Evolutionary conservation across 2,113 vertebrate genomes (phyloP).

Genomic region (Mustela nigripes): DNA sequence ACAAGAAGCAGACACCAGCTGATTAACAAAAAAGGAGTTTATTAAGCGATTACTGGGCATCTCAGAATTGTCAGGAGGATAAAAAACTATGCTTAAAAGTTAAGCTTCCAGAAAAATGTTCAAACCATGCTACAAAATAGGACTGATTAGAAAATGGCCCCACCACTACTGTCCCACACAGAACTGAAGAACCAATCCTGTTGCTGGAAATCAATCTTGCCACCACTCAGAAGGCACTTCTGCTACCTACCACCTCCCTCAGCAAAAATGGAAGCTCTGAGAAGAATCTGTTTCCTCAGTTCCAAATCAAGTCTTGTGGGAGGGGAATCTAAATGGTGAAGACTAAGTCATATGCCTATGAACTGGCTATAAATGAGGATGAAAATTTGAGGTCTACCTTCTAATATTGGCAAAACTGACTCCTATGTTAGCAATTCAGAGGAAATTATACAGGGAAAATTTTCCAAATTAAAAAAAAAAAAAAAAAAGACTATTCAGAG

Average conservation of each 20-base stretch:
- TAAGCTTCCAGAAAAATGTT: neutral
- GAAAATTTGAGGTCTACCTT: neutral
- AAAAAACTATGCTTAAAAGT: conserved; percentile 28
- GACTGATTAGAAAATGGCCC: neutral
- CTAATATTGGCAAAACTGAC: neutral
- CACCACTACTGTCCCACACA: neutral
- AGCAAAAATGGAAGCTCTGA: neutral
- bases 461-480: neutral
- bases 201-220: neutral
- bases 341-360: neutral
- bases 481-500: neutral
- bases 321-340: neutral
- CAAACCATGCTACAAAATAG: neutral
- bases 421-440: neutral
- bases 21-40: neutral
- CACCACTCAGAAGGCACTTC: neutral
- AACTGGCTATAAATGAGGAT: neutral
- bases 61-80: neutral
- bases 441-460: neutral
- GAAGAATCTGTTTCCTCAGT: neutral
- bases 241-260: neutral
- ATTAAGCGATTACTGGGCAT: neutral
- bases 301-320: neutral
- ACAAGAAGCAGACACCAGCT: neutral
- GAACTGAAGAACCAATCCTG: neutral